Base-by-base conservation (phyloP, 2,113 vertebrate species). In the Gracilinanus agilis region DNA sequence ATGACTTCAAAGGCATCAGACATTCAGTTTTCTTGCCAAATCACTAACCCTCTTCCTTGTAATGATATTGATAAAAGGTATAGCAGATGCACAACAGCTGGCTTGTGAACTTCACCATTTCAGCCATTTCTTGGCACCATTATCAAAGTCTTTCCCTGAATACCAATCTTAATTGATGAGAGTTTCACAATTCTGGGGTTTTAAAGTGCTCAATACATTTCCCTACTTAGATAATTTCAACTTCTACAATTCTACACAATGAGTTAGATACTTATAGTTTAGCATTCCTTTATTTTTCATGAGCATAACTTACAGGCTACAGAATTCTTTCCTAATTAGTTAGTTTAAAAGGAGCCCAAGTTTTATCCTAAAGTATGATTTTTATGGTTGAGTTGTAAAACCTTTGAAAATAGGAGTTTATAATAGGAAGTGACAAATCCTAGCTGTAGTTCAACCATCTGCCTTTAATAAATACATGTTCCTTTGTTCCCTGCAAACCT, bases 401-500 rank as follows among this genome's bases (percentile, higher is more conserved):
- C n/a, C 53, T 96, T 95, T 67, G 93, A 95, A 83, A 97, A 92
- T 9, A 53, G 55, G 19, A 90, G 23, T 83, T 97, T 94, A 24
- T 49, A 88, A 96, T 75, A 95, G 54, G 91, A 97, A 7, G 55
- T 23, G 44, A n/a, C 91, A 95, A 95, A 91, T 53, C 55, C 67
- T 88, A 91, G 16, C 0, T 91, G 40, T 0, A 67, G 91, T 1
- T 24, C 95, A 97, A 95, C 12, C 44, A 95, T 94, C 34, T 94
- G 21, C 93, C n/a, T 97, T 96, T 97, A 93, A 94, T 23, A 83
- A 97, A 92, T 0, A 24, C 61, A 4, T 54, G 4, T 49, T 93
- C 94, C 91, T 96, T 95, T 55, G 13, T 94, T 97, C 98, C 97
- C 96, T 92, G 89, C 96, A 98, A 98, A 98, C 98, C 61, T 97